A percentile compares a stretch with the other conserved stretches of the same genome.
phyloP scores from a whole-genome alignment of 2,888 invertebrate genomes.

The Acanthococcus lagerstroemiae region DNA sequence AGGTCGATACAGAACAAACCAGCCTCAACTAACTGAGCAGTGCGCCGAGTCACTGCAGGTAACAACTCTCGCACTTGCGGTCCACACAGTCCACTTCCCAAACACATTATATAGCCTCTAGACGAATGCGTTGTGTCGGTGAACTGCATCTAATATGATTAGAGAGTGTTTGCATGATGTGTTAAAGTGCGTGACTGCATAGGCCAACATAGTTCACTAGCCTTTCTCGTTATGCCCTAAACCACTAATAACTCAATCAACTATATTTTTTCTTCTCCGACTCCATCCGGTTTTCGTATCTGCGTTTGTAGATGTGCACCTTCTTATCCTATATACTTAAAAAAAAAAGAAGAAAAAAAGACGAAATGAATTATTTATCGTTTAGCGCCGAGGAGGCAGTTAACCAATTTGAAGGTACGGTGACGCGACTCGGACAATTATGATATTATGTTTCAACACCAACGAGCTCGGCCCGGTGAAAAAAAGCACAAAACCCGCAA shows the following conservation, averaged over 20 bases:
- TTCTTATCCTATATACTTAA: no score
- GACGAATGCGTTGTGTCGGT: constrained; percentile 6
- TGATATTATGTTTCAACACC: neutral
- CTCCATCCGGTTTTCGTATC: constrained; percentile 23
- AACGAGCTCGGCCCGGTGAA: neutral
- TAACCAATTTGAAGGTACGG: neutral
- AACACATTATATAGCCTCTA: no score
- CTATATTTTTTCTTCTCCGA: neutral
- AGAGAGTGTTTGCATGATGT: constrained; percentile 18
- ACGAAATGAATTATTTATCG: neutral
- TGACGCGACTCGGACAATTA: neutral
- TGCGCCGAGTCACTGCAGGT: no score
- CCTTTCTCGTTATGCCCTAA: constrained; percentile 24
- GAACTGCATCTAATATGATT: constrained; percentile 19
- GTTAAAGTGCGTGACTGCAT: constrained; percentile 21
- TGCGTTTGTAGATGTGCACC: no score
- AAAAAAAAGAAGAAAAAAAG: no score
- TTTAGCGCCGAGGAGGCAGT: neutral
- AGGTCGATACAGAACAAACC: no score
- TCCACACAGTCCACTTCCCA: no score
- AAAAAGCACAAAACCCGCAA: neutral
- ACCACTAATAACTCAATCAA: constrained; percentile 27
- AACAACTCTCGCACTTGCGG: no score
- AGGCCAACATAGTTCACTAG: constrained; percentile 22
- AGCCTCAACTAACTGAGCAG: no score